Conservation (phyloP, 2,797 vertebrate genomes). For the Artibeus jamaicensis region DNA sequence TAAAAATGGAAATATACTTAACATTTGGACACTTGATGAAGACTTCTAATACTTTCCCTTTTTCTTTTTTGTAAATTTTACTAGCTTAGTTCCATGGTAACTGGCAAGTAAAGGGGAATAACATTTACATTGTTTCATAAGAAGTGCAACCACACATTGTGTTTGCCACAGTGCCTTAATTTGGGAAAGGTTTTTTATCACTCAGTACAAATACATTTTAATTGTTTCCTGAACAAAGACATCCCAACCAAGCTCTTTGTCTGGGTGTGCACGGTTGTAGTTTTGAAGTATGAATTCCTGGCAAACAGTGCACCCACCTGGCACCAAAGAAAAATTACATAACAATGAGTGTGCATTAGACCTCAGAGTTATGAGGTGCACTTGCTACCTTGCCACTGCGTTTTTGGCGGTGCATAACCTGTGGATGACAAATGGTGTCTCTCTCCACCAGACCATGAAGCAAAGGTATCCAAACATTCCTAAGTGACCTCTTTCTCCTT, state of each 20-base stretch:
- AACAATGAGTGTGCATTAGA: neutral
- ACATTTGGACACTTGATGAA: neutral
- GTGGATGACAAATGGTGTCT: neutral
- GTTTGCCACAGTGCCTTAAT: neutral
- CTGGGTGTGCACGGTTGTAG: neutral
- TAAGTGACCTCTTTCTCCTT: neutral
- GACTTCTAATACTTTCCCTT: neutral
- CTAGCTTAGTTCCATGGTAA: neutral
- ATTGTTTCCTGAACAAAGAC: slow-evolving; percentile 55
- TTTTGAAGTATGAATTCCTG: slow-evolving; percentile 32
- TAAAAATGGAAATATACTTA: neutral
- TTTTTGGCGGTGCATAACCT: neutral
- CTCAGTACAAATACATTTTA: slow-evolving; percentile 44
- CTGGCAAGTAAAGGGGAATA: neutral
- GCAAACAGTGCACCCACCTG: slow-evolving; percentile 53
- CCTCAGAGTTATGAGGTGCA: neutral
- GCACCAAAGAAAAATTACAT: slow-evolving; percentile 37
- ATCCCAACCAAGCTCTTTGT: slow-evolving; percentile 42
- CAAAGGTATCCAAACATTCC: neutral
- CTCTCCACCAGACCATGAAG: neutral
- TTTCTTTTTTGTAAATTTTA: neutral
- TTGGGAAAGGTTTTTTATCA: slow-evolving; percentile 31
- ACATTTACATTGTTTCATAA: neutral
- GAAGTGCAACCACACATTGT: neutral
- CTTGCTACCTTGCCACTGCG: neutral